Base-by-base conservation (phyloP, 2,888 invertebrate species). In the Epinotia bilunana region DNA sequence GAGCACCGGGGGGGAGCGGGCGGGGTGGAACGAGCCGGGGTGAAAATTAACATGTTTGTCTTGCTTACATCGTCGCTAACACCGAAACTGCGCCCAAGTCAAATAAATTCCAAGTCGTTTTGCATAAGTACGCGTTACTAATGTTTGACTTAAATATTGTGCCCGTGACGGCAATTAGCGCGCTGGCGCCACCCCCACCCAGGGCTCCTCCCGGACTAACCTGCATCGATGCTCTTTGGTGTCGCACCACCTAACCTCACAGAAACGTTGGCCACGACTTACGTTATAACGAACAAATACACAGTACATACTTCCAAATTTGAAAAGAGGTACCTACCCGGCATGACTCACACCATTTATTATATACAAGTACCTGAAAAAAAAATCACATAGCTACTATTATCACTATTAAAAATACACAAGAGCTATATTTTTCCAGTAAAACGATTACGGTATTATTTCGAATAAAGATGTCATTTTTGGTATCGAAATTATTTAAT, bases 41-140 rank as follows among this genome's bases (percentile, higher is more conserved):
- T 87, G 88, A 86, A 91, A 92, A 93, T 93, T 92, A 92, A 90
- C 92, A 91, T 93, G 93, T 93, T 93, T 93, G 93, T 91, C 91
- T 93, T 93, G 88, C 91, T 91, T 91, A 91, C 92, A 90, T 91
- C 92, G 91, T 89, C 90, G 90, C 89, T 86, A 88, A 89, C 88
- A 88, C n/a, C 88, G 86, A 90, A 93, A 93, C 93, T 92, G 91
- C 90, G 90, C 85, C 88, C 86, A 93, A 93, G 89, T 93, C 91
- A 92, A 93, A 93, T 93, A 93, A 92, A 93, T 92, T 93, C 90
- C 85, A 84, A 86, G 88, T 84, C 89, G 88, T 90, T 92, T 92
- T 91, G 91, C 92, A 92, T 92, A 92, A 90, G 89, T 87, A 87
- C 85, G 82, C 79, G 80, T 78, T 83, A 86, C 87, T 90, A 91